Conservation (phyloP, 2,113 vertebrate species). For the Thamnaconus septentrionalis region DNA sequence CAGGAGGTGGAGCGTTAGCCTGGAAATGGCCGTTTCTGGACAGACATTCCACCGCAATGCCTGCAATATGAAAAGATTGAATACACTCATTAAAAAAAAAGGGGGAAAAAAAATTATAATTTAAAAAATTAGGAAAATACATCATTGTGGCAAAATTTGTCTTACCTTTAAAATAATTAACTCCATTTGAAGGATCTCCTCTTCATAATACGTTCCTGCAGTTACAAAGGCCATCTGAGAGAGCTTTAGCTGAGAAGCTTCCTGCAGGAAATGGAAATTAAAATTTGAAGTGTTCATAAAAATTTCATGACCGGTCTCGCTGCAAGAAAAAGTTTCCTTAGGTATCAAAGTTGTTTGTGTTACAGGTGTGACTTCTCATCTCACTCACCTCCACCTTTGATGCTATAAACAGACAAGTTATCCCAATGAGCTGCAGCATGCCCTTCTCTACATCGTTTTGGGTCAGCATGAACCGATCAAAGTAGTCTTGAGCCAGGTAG, state of each 20-base stretch:
- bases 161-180: constrained; percentile 87
- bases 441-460: constrained; percentile 82
- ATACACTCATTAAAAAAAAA: no score
- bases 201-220: constrained; percentile 86
- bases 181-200: constrained; percentile 90
- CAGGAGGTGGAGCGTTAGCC: constrained; percentile 91
- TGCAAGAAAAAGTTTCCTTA: no score
- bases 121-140: no score
- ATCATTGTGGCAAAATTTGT: not conserved
- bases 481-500: constrained; percentile 93
- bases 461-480: constrained; percentile 90
- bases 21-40: constrained; percentile 86
- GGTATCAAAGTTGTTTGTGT: no score
- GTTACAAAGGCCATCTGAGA: constrained; percentile 88
- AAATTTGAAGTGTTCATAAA: not conserved
- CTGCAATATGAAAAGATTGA: constrained; percentile 55
- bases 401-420: constrained; percentile 90
- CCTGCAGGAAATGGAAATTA: constrained; percentile 65
- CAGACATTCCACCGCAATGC: constrained; percentile 88
- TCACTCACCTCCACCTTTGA: constrained; percentile 86
- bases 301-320: no score
- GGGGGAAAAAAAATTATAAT: no score
- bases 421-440: constrained; percentile 88
- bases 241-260: constrained; percentile 90
- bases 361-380: no score